A percentile compares a stretch with the other conserved stretches of the same genome.
These are phyloP conservation scores for Petrocephalus microphthalmus DNA, from an alignment of 2,113 vertebrate genomes.

Conservation along the genomic window DNA sequence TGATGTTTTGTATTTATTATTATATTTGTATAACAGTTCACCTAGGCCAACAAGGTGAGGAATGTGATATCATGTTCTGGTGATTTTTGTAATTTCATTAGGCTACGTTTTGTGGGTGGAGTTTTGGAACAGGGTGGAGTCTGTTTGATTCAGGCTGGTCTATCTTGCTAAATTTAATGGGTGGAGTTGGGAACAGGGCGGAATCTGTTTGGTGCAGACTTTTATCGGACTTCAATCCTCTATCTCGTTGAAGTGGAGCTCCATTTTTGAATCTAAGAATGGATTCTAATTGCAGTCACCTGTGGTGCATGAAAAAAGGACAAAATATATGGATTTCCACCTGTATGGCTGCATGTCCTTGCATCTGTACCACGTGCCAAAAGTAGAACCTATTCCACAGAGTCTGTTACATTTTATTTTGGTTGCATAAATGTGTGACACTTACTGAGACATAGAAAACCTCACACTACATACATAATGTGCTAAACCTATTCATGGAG, in stretches of 20 bases:
- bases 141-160: not conserved
- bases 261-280: too few species aligned
- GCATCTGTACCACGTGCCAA: not conserved
- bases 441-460: not conserved
- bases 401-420: not conserved
- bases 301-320: too few species aligned
- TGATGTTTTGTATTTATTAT: not conserved
- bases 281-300: too few species aligned
- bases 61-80: not conserved
- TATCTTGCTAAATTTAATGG: not conserved
- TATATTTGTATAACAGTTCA: not conserved
- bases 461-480: not conserved
- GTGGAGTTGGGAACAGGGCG: not conserved
- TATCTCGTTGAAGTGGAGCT: too few species aligned
- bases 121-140: not conserved
- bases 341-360: not conserved
- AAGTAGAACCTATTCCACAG: constrained; percentile 1
- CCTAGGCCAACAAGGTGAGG: not conserved
- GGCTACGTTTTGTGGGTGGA: not conserved
- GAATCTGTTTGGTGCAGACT: too few species aligned
- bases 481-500: not conserved
- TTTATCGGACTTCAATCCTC: too few species aligned
- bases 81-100: not conserved
- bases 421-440: not conserved
- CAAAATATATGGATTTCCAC: too few species aligned